Evolutionary conservation across 2,888 invertebrate species (phyloP).

Genomic region (Actias luna): DNA sequence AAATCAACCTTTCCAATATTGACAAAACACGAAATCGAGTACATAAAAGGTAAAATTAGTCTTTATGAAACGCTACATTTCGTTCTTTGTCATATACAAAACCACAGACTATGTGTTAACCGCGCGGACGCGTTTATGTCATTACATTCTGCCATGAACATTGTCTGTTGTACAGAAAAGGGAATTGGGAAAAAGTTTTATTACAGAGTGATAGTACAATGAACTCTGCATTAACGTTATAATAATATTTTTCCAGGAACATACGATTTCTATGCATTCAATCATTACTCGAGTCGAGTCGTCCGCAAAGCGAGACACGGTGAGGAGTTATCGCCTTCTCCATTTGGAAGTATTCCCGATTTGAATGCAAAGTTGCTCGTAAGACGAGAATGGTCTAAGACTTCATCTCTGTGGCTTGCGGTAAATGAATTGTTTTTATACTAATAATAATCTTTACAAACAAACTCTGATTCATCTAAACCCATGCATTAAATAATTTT

Average conservation of each 20-base stretch:
- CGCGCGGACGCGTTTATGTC: too few relatives aligned
- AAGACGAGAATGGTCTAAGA: background rate
- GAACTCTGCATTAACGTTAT: background rate
- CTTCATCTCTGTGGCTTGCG: background rate
- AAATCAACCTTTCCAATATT: constrained; percentile 46
- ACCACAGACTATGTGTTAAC: background rate
- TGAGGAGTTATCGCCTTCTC: constrained; percentile 15
- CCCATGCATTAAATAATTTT: too few relatives aligned
- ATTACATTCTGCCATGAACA: too few relatives aligned
- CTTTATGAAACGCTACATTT: too few relatives aligned
- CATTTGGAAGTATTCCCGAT: background rate
- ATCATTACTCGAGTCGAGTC: constrained; percentile 59
- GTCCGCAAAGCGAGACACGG: constrained; percentile 22
- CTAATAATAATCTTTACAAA: too few relatives aligned
- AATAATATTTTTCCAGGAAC: constrained; percentile 42
- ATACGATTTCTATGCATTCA: constrained; percentile 70
- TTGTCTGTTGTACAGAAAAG: too few relatives aligned
- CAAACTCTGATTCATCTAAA: too few relatives aligned
- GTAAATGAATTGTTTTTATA: background rate
- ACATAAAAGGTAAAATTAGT: constrained; percentile 36
- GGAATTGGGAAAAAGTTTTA: too few relatives aligned
- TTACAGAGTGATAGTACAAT: constrained; percentile 1
- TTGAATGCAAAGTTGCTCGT: background rate
- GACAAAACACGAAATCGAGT: constrained; percentile 41
- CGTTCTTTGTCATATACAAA: too few relatives aligned